These are phyloP conservation scores for Shinisaurus crocodilurus DNA, from an alignment of 2,113 vertebrate genomes.

Conservation along the genomic window DNA sequence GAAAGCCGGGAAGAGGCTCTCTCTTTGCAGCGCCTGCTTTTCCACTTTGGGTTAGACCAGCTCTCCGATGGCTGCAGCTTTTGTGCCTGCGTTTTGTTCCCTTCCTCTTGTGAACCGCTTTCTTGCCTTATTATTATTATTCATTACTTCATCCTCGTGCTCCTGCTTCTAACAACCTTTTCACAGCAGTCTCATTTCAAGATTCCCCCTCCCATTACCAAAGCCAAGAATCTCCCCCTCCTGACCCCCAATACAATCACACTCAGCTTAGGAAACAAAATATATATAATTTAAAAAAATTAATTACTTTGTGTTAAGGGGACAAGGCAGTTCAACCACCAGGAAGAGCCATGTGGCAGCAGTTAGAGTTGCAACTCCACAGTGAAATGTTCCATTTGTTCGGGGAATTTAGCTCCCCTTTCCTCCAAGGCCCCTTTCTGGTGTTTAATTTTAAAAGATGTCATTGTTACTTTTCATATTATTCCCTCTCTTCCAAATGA, in stretches of 20 bases:
- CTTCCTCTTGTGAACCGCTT: background rate
- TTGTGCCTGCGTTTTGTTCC: background rate
- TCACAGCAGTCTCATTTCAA: constrained; percentile 9
- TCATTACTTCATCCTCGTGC: constrained; percentile 24
- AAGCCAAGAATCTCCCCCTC: background rate
- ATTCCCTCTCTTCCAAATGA: background rate
- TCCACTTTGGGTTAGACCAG: background rate
- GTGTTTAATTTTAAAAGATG: constrained; percentile 14
- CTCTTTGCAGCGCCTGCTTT: background rate
- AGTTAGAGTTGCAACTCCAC: background rate
- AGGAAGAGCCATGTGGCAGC: background rate
- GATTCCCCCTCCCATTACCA: background rate
- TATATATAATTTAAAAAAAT: background rate
- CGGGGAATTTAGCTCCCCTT: background rate
- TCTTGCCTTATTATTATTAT: constrained; percentile 5
- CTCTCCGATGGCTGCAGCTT: background rate
- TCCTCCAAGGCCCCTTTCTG: background rate
- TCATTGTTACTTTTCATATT: background rate
- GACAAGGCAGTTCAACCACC: background rate
- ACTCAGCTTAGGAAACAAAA: background rate
- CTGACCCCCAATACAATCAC: background rate
- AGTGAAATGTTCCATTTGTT: background rate
- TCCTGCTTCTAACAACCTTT: constrained; percentile 20
- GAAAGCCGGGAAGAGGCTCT: background rate
- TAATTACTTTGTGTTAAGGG: background rate